Base-by-base conservation (phyloP, 2,888 invertebrate species). In the Lasioglossum oenotherae region DNA sequence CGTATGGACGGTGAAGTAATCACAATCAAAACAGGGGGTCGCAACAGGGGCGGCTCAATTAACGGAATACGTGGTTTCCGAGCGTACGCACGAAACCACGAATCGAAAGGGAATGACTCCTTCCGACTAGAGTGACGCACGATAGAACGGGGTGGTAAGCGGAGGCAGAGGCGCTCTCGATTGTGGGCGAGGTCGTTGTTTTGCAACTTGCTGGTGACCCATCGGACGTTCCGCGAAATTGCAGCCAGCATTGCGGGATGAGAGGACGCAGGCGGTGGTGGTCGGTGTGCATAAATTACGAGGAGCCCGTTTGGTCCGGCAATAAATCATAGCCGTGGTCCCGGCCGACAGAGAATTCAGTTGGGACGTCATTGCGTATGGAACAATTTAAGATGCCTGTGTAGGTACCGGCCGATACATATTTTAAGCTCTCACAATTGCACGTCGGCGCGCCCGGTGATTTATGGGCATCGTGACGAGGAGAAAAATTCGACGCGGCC, bases 281-380 rank as follows among this genome's bases (percentile, higher is more conserved):
- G 86, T 60, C 76, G 76, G 78, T 74, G 83, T 88, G 88, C 91
- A 91, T 90, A 90, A 90, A 89, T 90, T 90, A 90, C 88, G 80
- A 79, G 86, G 49, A 87, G 80, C 83, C 82, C 75, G 85, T 85
- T 71, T 78, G 74, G 85, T 71, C 71, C 60, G 81, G 85, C 80
- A 88, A 90, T 90, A 89, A 90, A 90, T 90, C 91, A 90, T 89
- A 74, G 57, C 82, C 23, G 64, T 46, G 76, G 76, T 64, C 53
- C 71, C 57, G 67, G 75, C 57, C 85, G 85, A 87, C 88, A 87
- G 85, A 80, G 83, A 86, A 75, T 81, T 81, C 90, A 76, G 85
- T 82, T 71, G 82, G 82, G 78, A 78, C 88, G 82, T 79, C 86
- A 79, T 83, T 79, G 88, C 84, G 85, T 80, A 82, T 74, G 81